A percentile compares a stretch with the other conserved stretches of the same genome.
Evolutionary conservation across 2,797 vertebrate genomes (phyloP).

Genomic region (Poeciliopsis gracilis): DNA sequence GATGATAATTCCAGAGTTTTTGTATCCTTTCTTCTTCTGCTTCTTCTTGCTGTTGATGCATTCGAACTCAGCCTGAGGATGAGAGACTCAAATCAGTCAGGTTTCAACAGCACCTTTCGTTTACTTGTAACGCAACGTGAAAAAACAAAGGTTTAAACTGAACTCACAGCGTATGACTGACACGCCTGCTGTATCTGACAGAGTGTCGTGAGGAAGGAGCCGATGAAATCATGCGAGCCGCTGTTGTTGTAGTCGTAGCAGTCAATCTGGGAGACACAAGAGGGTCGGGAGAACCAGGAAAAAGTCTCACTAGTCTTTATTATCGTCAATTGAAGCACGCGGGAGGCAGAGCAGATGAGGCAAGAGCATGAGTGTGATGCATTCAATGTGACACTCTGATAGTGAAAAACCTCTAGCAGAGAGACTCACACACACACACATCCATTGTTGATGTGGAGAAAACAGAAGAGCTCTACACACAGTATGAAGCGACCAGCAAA

Average conservation of each 20-base stretch:
- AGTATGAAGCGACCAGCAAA: constrained; percentile 15
- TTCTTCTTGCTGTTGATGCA: constrained; percentile 94
- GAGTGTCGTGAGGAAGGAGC: constrained; percentile 88
- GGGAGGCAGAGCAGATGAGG: constrained; percentile 18
- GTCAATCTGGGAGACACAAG: constrained; percentile 83
- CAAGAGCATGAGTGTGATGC: constrained; percentile 24
- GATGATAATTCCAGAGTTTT: constrained; percentile 93
- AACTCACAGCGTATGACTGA: constrained; percentile 86
- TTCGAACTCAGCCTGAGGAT: constrained; percentile 90
- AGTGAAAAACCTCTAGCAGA: background rate
- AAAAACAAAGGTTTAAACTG: background rate
- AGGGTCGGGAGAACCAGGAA: background rate
- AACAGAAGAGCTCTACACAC: constrained; percentile 22
- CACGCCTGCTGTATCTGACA: constrained; percentile 87
- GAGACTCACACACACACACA: background rate
- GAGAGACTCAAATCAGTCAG: constrained; percentile 15
- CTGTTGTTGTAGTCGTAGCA: constrained; percentile 93
- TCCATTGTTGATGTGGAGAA: background rate
- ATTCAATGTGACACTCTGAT: constrained; percentile 7
- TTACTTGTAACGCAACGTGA: background rate
- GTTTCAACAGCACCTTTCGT: background rate
- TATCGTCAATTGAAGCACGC: background rate
- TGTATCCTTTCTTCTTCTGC: constrained; percentile 93
- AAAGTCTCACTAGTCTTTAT: background rate
- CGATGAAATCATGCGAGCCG: constrained; percentile 93